These are phyloP conservation scores for Ips typographus DNA, from an alignment of 1,140 invertebrate genomes.

Conservation along the genomic window DNA sequence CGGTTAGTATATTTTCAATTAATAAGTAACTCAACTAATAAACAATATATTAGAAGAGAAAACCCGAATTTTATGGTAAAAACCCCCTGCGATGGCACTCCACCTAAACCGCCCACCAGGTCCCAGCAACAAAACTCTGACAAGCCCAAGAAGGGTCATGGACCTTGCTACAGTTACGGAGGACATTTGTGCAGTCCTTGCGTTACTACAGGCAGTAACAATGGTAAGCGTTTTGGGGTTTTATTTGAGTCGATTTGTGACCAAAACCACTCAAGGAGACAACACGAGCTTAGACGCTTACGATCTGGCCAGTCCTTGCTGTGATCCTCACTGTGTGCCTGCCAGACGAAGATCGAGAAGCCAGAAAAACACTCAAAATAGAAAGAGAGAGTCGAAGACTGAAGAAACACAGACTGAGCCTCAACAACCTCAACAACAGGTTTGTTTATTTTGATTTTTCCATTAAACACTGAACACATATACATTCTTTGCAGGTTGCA, in stretches of 20 bases:
- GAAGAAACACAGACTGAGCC: conserved; percentile 54
- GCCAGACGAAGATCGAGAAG: conserved; percentile 63
- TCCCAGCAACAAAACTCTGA: conserved; percentile 53
- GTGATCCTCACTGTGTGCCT: conserved; percentile 80
- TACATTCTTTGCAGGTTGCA: conserved; percentile 22
- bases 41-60: conserved; percentile 42
- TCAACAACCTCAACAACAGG: conserved; percentile 37
- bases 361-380: conserved; percentile 62
- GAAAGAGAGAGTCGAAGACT: conserved; percentile 59
- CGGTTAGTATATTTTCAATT: conserved; percentile 47
- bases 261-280: conserved; percentile 51
- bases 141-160: conserved; percentile 45
- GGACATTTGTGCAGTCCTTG: conserved; percentile 75
- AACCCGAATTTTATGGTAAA: conserved; percentile 65
- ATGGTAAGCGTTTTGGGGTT: conserved; percentile 23
- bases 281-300: conserved; percentile 79
- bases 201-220: conserved; percentile 48
- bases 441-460: not conserved
- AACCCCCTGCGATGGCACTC: conserved; percentile 56
- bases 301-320: conserved; percentile 79
- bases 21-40: not conserved
- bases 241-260: not conserved
- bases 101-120: conserved; percentile 43
- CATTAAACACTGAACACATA: not conserved
- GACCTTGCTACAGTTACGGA: conserved; percentile 44